These are phyloP conservation scores for Phortica variegata DNA, from an alignment of 1,140 invertebrate species.

Conservation along the genomic window DNA sequence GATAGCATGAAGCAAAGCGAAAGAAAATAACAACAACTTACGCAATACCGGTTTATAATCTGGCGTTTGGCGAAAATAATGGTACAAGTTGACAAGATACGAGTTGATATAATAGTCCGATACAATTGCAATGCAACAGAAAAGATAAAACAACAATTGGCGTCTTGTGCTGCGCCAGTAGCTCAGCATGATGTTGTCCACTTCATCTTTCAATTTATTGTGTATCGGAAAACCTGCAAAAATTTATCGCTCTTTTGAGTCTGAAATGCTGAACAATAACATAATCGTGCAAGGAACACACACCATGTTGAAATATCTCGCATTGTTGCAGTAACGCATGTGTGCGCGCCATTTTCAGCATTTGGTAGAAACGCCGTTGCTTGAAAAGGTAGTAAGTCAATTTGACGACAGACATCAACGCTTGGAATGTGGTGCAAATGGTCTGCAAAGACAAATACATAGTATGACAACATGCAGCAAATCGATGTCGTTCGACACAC, in stretches of 20 bases:
- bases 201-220: slow-evolving; percentile 14
- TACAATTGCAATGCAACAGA: slow-evolving; percentile 21
- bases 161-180: slow-evolving; percentile 35
- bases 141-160: slow-evolving; percentile 35
- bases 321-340: slow-evolving; percentile 35
- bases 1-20: no score
- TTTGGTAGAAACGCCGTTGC: slow-evolving; percentile 24
- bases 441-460: slow-evolving; percentile 18
- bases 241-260: no score
- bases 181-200: slow-evolving; percentile 25
- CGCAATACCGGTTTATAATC: slow-evolving; percentile 29
- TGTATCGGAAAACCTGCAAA: slow-evolving; percentile 28
- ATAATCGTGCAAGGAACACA: background rate
- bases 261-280: background rate
- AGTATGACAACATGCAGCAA: background rate
- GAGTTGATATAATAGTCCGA: slow-evolving; percentile 36
- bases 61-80: slow-evolving; percentile 11
- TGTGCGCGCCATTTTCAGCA: slow-evolving; percentile 23
- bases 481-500: slow-evolving; percentile 18
- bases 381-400: slow-evolving; percentile 37
- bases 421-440: slow-evolving; percentile 34
- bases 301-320: slow-evolving; percentile 37
- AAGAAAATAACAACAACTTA: slow-evolving; percentile 16
- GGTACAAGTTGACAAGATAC: slow-evolving; percentile 25
- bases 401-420: slow-evolving; percentile 33